phyloP scores from a whole-genome alignment of 2,797 vertebrate genomes.

The Micromesistius poutassou region DNA sequence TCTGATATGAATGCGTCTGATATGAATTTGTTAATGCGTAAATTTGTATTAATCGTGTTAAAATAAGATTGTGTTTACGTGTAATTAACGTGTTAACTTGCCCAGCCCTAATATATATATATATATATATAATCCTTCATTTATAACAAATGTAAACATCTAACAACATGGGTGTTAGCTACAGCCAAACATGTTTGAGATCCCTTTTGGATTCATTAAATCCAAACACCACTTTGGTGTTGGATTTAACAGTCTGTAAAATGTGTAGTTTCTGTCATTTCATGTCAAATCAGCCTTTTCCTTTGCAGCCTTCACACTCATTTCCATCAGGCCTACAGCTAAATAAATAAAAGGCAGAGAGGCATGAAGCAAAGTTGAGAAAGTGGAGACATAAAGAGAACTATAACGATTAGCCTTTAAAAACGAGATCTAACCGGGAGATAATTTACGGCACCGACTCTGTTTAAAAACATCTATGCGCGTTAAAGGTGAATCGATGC shows the following conservation, averaged over 20 bases:
- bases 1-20: too few relatives aligned
- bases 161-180: not conserved
- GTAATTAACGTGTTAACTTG: too few relatives aligned
- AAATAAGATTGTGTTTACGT: too few relatives aligned
- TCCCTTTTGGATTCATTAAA: not conserved
- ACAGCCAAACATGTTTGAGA: not conserved
- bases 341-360: not conserved
- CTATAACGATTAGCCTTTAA: not conserved
- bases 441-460: not conserved
- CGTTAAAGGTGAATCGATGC: not conserved
- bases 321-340: not conserved
- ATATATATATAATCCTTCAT: too few relatives aligned
- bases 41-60: too few relatives aligned
- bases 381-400: not conserved
- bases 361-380: not conserved
- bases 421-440: not conserved
- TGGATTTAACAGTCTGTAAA: not conserved
- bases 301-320: not conserved
- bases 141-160: not conserved
- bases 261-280: not conserved
- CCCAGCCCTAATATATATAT: too few relatives aligned
- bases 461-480: not conserved
- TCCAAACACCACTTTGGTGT: not conserved
- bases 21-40: too few relatives aligned
- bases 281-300: not conserved